Base-by-base conservation (phyloP, 2,888 invertebrate genomes). In the Serripes groenlandicus region DNA sequence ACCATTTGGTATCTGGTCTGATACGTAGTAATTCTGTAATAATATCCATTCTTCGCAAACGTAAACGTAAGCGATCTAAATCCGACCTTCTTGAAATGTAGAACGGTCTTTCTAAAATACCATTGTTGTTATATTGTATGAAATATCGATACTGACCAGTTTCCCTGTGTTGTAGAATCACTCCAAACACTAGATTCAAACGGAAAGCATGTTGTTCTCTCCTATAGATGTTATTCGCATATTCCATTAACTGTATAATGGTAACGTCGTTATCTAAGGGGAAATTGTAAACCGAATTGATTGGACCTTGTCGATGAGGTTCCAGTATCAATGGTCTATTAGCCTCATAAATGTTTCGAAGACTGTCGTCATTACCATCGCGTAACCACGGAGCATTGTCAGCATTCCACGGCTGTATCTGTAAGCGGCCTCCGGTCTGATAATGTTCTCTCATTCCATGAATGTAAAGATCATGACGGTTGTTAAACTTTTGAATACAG, bases 1-100 rank as follows among this genome's bases (percentile, higher is more conserved):
- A 56, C 86, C 83, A 88, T 60, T 85, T 83, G 15, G 83, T 83
- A 35, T 86, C 62, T 5, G 83, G 73, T n/a, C 86, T 56, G 1
- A 80, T 35, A 15, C 73, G 18, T 9, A 83, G 54, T 9, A 83
- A 30, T 54, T 88, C 75, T 3, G 76, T 79, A 0, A 58, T 2
- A 15, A 85, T 58, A 56, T 83, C 81, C 37, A 77, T 72, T 15
- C 28, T 69, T 15, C 71, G 26, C 21, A 83, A 62, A 0, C 28
- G 23, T 28, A 64, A 37, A 0, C 77, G 66, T 1, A 81, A 49
- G 18, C 69, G n/a, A 28, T 78, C 42, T 0, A 86, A 28, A 37
- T 87, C 84, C 3, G 9, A 58, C 21, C 79, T 42, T 73, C 78
- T 82, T 1, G 80, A 81, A 9, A 83, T 58, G 42, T 73, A 78